A percentile compares a stretch with the other conserved stretches of the same genome.
Conservation (phyloP, 2,888 invertebrate species). For the Leptinotarsa juncta region DNA sequence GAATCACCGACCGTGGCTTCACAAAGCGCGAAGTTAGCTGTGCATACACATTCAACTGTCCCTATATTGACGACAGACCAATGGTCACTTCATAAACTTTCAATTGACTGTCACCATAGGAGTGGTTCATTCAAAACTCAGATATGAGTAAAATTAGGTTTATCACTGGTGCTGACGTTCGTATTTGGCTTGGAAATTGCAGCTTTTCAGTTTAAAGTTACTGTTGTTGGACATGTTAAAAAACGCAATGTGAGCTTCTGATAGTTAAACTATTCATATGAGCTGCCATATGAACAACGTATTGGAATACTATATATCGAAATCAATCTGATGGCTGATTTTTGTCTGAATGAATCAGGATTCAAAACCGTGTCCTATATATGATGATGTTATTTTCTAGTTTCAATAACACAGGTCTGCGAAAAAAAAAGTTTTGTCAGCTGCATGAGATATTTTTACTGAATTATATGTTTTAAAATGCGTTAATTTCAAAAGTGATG, state of each 20-base stretch:
- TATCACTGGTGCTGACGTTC: slow-evolving; percentile 54
- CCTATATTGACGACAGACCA: slow-evolving; percentile 58
- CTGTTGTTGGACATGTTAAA: neutral
- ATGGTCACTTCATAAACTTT: slow-evolving; percentile 64
- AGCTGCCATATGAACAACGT: too few relatives aligned
- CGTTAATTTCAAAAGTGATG: too few relatives aligned
- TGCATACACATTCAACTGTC: slow-evolving; percentile 62
- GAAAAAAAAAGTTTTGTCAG: too few relatives aligned
- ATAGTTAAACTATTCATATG: too few relatives aligned
- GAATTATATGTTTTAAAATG: too few relatives aligned
- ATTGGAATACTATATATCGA: too few relatives aligned
- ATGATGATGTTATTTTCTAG: too few relatives aligned
- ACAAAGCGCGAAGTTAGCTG: slow-evolving; percentile 61
- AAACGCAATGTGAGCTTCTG: neutral
- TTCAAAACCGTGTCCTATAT: too few relatives aligned
- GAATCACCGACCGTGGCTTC: slow-evolving; percentile 56
- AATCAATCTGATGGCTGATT: too few relatives aligned
- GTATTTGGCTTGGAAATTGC: neutral
- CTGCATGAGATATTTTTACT: too few relatives aligned
- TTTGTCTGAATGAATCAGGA: too few relatives aligned
- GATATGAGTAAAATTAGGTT: slow-evolving; percentile 55
- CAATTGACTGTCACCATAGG: slow-evolving; percentile 60
- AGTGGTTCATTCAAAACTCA: slow-evolving; percentile 55
- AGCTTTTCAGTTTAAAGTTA: slow-evolving; percentile 18
- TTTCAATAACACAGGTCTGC: too few relatives aligned